Evolutionary conservation across 2,888 invertebrate genomes (phyloP).

Genomic region (Caenorhabditis wallacei): DNA sequence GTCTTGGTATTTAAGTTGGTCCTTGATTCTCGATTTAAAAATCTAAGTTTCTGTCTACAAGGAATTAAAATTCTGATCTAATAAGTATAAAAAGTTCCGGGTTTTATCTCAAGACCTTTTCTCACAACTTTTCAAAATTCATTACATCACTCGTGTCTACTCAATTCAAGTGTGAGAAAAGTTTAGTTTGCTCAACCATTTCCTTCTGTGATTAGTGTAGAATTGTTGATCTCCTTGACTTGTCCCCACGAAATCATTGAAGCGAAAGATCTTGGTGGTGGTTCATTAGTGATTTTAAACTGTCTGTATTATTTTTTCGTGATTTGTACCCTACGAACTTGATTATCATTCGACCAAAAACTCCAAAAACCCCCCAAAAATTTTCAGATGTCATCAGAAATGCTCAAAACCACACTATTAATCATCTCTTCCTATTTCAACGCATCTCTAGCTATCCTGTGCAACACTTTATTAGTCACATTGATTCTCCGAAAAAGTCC

Average conservation of each 20-base stretch:
- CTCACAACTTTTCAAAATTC: background rate
- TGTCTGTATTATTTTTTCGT: too few species aligned
- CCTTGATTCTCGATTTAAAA: too few species aligned
- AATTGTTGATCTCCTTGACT: background rate
- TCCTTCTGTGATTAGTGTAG: background rate
- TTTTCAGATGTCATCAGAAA: background rate
- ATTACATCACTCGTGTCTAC: too few species aligned
- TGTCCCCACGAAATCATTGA: too few species aligned
- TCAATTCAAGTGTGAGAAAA: too few species aligned
- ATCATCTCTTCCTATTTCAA: slow-evolving; percentile 11
- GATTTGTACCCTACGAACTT: background rate
- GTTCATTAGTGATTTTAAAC: too few species aligned
- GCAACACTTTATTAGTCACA: slow-evolving; percentile 15
- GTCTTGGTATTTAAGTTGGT: too few species aligned
- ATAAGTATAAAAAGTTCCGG: too few species aligned
- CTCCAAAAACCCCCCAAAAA: background rate
- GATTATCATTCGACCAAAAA: background rate
- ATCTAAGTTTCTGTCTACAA: too few species aligned
- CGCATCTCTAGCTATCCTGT: slow-evolving; percentile 7
- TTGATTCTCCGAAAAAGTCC: slow-evolving; percentile 40
- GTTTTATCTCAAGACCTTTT: background rate
- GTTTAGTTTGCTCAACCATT: background rate
- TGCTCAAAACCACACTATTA: slow-evolving; percentile 3
- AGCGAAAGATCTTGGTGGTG: too few species aligned
- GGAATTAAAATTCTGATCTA: too few species aligned